A percentile compares a stretch with the other conserved stretches of the same genome.
Evolutionary conservation across 2,113 vertebrate species (phyloP).

Genomic region (Salvator merianae): DNA sequence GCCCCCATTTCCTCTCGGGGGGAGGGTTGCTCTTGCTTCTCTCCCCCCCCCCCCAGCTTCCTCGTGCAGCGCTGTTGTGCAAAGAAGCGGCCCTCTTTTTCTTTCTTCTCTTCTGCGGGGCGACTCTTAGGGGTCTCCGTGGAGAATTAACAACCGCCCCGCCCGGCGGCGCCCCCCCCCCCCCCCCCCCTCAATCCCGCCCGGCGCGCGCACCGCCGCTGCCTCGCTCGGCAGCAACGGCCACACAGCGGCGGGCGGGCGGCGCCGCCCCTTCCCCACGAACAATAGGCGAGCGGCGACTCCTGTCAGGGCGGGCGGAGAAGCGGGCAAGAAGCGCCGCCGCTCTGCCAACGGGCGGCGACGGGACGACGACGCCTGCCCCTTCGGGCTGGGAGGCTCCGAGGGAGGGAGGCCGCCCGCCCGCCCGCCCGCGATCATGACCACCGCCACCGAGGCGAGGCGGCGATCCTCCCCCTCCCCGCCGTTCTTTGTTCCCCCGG

Average conservation of each 20-base stretch:
- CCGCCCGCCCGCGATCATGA: neutral
- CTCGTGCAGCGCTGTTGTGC: no score
- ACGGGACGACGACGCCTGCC: neutral
- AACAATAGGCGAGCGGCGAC: conserved; percentile 49
- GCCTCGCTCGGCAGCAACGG: neutral
- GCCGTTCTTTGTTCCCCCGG: neutral
- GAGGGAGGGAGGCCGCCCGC: conserved; percentile 19
- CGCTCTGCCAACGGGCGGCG: neutral
- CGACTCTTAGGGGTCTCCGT: no score
- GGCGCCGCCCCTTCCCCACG: conserved; percentile 55
- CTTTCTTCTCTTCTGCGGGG: no score
- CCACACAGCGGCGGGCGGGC: neutral
- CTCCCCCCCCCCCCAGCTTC: neutral
- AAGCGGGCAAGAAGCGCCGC: neutral
- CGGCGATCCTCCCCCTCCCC: conserved; percentile 27
- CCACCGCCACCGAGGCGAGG: neutral
- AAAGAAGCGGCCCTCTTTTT: no score
- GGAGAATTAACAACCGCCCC: no score
- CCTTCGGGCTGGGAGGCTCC: neutral
- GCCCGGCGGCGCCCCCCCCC: neutral
- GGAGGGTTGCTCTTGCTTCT: neutral
- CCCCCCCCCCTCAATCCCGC: neutral
- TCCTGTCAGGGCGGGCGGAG: conserved; percentile 10
- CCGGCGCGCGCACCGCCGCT: neutral
- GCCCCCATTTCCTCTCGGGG: no score